Conservation (phyloP, 1,140 invertebrate species). For the Drosophila subobscura region DNA sequence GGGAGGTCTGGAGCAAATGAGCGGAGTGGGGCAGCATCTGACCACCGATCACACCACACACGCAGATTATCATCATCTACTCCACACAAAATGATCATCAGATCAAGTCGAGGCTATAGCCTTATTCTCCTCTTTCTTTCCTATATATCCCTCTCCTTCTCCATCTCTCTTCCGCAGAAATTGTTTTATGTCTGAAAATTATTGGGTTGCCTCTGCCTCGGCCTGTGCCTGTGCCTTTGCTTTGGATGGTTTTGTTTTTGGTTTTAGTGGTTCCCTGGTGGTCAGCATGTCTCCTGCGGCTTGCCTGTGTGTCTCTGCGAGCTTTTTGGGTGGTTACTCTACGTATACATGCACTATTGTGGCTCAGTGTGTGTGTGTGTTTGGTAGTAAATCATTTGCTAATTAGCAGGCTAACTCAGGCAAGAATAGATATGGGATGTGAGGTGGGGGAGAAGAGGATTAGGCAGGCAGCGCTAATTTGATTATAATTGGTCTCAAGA, state of each 20-base stretch:
- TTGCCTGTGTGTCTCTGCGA: conserved; percentile 49
- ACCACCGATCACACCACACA: conserved; percentile 72
- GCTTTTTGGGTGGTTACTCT: conserved; percentile 69
- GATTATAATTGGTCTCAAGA: conserved; percentile 25
- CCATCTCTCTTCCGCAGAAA: conserved; percentile 39
- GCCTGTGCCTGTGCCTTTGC: conserved; percentile 31
- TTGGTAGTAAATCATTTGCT: conserved; percentile 58
- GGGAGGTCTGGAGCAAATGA: conserved; percentile 21
- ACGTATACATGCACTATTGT: no score
- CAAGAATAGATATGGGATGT: not conserved
- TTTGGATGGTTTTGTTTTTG: conserved; percentile 35
- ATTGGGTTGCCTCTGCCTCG: conserved; percentile 54
- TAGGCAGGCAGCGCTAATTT: conserved; percentile 39
- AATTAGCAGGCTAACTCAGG: conserved; percentile 34
- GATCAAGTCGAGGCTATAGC: conserved; percentile 12
- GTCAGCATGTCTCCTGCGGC: conserved; percentile 75
- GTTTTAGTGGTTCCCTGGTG: conserved; percentile 67
- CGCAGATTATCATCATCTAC: conserved; percentile 61
- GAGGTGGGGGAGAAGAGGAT: not conserved
- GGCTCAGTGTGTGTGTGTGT: conserved; percentile 12
- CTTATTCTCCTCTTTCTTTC: conserved; percentile 3
- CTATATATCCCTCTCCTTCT: conserved; percentile 3
- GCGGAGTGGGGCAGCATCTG: conserved; percentile 43
- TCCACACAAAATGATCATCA: conserved; percentile 22
- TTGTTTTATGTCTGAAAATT: conserved; percentile 80